Base-by-base conservation (phyloP, 1,140 invertebrate genomes). In the Macrosteles quadrilineatus region DNA sequence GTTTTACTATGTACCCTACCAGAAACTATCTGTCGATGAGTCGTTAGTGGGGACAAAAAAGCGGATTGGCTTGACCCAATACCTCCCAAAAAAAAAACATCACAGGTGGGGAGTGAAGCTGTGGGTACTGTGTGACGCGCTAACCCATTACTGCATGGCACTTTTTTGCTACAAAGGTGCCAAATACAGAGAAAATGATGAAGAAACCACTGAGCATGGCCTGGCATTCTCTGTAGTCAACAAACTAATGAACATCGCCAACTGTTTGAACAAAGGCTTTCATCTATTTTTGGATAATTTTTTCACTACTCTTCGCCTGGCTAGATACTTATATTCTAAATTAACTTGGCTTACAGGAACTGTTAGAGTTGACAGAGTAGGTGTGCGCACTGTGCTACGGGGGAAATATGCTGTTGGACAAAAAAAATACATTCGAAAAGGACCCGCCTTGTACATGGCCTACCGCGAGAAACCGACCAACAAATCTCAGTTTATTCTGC, bases 351-450 rank as follows among this genome's bases (percentile, higher is more conserved):
- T 66, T 1, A 66, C 64, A 21, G 64, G 64, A 36, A 66, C 64
- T 36, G 19, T 66, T n/a, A 66, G 64, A 66, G 40, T 36, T 36
- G 11, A 23, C 32, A 66, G 64, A 66, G 27, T 36, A 66, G 64
- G 36, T 31, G 40, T 66, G n/a, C 64, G 29, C 21, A 2, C n/a
- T 4, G n/a, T 21, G 4, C 27, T 66, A 19, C 36, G 32, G 6
- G 64, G 64, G 40, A 36, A 66, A 23, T 66, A 40, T 21, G 17
- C 29, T 21, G 64, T 66, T 43, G 29, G 32, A 27, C n/a, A 66
- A 43, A 66, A 66, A n/a, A 43, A n/a, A 21, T 66, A 66, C 40
- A 32, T 66, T 2, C 19, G 64, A n/a, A 66, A 66, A 66, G 64
- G 64, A n/a, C 64, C 64, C 19, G 40, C 36, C 19, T 29, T 66